Base-by-base conservation (phyloP, 2,888 invertebrate genomes). In the Tridacna crocea region DNA sequence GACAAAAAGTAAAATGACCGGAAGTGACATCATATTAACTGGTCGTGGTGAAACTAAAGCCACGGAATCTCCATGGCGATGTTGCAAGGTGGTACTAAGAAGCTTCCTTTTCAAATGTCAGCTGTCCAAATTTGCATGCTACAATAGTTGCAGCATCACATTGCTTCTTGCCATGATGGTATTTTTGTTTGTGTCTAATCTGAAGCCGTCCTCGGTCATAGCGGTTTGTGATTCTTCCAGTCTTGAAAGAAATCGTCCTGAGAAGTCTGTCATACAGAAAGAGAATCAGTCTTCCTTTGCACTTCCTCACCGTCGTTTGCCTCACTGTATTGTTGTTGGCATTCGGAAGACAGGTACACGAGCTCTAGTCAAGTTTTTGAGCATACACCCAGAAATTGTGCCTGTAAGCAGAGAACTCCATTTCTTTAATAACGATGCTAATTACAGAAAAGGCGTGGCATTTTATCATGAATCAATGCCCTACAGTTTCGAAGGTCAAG, bases 381-480 rank as follows among this genome's bases (percentile, higher is more conserved):
- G 89, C 73, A 86, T 94, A 24, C 94, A 95, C 87, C 94, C 94
- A 17, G 96, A 97, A 95, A 97, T 98, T 79, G 98, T 97, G 94
- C 98, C 98, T 93, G 98, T 98, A 0, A 97, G 97, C 22, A 97
- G 98, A 36, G 99, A 99, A 95, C 97, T 98, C 58, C 99, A 99
- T 95, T 99, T 98, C 95, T 99, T 99, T 95, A 99, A 99, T 95
- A 96, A 98, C 70, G 91, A 94, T 65, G 89, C 91, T 91, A 98
- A 98, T 94, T 99, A 98, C 94, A 96, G 96, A 76, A 96, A 96
- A 86, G 99, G 99, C 0, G 95, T 98, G 80, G 98, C 98, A 83
- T 99, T 99, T 98, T 99, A 99, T 77, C 80, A 90, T 13, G 88
- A 91, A 73, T 97, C 97, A 94, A 99, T 99, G 98, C 98, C 98